phyloP scores from a whole-genome alignment of 1,140 invertebrate genomes.

The Delia radicum region DNA sequence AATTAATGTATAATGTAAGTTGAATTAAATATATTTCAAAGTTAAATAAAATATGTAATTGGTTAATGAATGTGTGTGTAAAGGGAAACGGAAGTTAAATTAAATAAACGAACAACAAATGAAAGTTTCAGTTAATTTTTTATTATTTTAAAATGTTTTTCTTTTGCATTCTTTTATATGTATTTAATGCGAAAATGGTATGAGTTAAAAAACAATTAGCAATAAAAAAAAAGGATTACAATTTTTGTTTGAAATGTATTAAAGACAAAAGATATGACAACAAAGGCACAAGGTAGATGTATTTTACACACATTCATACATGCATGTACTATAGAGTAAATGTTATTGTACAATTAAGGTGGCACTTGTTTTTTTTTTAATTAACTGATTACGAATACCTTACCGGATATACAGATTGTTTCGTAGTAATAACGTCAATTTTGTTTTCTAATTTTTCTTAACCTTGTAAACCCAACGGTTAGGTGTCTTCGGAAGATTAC shows the following conservation, averaged over 20 bases:
- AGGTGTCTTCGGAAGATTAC: too few relatives aligned
- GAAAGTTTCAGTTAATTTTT: slow-evolving; percentile 1
- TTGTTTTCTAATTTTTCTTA: too few relatives aligned
- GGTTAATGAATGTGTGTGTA: neutral
- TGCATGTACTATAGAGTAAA: neutral
- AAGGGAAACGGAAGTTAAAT: neutral
- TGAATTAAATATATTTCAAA: neutral
- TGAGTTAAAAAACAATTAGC: neutral
- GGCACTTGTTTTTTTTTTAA: neutral
- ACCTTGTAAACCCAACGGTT: too few relatives aligned
- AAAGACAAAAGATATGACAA: slow-evolving; percentile 25
- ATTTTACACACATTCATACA: neutral
- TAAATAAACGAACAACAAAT: neutral
- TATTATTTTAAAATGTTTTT: neutral
- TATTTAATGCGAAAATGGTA: neutral
- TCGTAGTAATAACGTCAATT: too few relatives aligned
- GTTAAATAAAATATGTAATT: neutral
- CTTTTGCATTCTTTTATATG: neutral
- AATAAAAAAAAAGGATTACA: neutral
- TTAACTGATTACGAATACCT: neutral
- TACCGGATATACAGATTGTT: neutral
- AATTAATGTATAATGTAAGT: neutral
- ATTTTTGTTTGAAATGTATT: slow-evolving; percentile 4
- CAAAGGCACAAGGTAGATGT: neutral
- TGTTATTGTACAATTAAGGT: neutral